These are phyloP conservation scores for Drosophila aldrichi DNA, from an alignment of 2,888 invertebrate species.

Conservation along the genomic window DNA sequence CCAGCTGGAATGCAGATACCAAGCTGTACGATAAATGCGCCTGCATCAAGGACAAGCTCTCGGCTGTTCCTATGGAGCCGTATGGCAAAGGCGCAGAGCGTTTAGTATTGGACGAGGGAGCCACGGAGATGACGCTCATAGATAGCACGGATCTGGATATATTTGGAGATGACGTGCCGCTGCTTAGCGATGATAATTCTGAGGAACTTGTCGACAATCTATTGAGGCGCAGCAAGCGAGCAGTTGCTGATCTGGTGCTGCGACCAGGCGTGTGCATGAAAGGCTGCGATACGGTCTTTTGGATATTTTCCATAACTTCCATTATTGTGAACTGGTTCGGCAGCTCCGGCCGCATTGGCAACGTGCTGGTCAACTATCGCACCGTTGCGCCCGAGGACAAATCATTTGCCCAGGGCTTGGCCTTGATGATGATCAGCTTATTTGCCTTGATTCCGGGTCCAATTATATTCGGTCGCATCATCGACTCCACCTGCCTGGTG, in stretches of 20 bases:
- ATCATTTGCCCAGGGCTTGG: constrained; percentile 88
- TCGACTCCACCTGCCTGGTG: constrained; percentile 88
- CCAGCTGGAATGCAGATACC: constrained; percentile 73
- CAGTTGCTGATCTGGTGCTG: constrained; percentile 55
- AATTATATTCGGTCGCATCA: constrained; percentile 88
- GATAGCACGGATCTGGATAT: constrained; percentile 20
- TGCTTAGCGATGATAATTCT: constrained; percentile 46
- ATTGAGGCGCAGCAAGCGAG: constrained; percentile 46
- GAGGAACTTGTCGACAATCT: constrained; percentile 30
- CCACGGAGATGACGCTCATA: constrained; percentile 17
- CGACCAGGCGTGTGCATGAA: constrained; percentile 86
- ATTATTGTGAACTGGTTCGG: constrained; percentile 87
- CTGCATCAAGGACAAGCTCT: constrained; percentile 35
- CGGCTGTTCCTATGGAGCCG: constrained; percentile 18
- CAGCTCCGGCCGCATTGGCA: constrained; percentile 89
- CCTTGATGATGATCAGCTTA: constrained; percentile 87
- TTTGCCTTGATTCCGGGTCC: constrained; percentile 90
- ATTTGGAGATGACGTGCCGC: constrained; percentile 18
- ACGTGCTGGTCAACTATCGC: constrained; percentile 88
- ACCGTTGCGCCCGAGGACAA: constrained; percentile 88
- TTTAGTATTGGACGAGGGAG: neutral
- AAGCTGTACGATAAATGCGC: constrained; percentile 60
- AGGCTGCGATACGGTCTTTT: constrained; percentile 86
- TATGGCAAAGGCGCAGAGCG: constrained; percentile 22
- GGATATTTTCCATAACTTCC: constrained; percentile 86